Evolutionary conservation across 2,113 vertebrate genomes (phyloP).

Genomic region (Lepus americanus): DNA sequence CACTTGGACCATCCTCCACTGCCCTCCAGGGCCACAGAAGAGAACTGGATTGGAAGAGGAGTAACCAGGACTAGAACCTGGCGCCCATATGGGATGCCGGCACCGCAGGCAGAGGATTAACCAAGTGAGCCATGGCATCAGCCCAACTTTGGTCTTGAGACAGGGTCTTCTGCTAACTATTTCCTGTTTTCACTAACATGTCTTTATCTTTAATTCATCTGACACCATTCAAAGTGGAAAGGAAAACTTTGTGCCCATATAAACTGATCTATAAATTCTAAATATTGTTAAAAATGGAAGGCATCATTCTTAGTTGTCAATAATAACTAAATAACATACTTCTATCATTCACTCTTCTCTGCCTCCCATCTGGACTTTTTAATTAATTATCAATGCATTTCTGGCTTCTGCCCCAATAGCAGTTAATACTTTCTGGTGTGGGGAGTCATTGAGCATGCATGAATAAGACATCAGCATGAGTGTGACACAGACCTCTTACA

Average conservation of each 20-base stretch:
- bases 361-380: not conserved
- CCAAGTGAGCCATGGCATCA: too few relatives aligned
- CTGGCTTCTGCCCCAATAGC: not conserved
- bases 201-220: not conserved
- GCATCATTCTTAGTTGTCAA: not conserved
- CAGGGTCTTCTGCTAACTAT: not conserved
- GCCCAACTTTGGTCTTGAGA: too few relatives aligned
- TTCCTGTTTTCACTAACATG: not conserved
- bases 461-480: not conserved
- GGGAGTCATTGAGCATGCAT: not conserved
- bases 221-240: not conserved
- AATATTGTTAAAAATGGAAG: not conserved
- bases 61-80: too few relatives aligned
- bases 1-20: too few relatives aligned
- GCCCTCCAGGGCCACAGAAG: too few relatives aligned
- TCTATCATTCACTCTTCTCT: not conserved
- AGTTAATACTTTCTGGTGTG: not conserved
- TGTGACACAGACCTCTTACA: not conserved
- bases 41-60: too few relatives aligned
- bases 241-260: not conserved
- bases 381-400: not conserved
- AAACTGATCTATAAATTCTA: not conserved
- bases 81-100: too few relatives aligned
- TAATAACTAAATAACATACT: not conserved
- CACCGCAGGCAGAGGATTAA: too few relatives aligned